Evolutionary conservation across 1,140 invertebrate species (phyloP), one percentile per base, ranked within the genome.

Genomic region (Lasaia peninsularis): DNA sequence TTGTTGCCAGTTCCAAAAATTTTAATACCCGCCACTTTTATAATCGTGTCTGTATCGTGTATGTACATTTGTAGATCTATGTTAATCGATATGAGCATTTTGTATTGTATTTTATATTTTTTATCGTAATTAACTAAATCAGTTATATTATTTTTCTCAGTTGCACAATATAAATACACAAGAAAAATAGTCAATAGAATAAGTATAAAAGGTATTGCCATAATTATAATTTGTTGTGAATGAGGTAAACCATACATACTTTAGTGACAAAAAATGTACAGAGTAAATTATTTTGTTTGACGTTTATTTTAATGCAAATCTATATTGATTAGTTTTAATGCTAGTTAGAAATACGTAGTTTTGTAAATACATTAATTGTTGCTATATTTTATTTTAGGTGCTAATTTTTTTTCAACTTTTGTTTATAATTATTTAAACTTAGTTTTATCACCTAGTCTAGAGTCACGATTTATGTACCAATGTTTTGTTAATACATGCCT

Each of bases 281-380:
- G 80, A 83, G 62, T 86, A 88, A 85, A 77, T 88, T 85, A 86
- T 88, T 80, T 75, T 74, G 68, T 81, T 81, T 80, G 76, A 75
- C 78, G 77, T 82, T 76, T 77, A 75, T 68, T 76, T 75, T 79
- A 75, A 78, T 73, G 68, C 67, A 77, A 75, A 69, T 69, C 67
- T 75, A 75, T 82, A 79, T 77, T 73, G 66, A 63, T 79, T 86
- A 85, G 78, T 83, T 75, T 77, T 73, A 76, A 73, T 65, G 75
- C 80, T 88, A 88, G 82, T 68, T 58, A 64, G 74, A 78, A 83
- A 69, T 63, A 65, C 37, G 60, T 81, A 79, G 76, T 75, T 75
- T 71, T 88, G 80, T 83, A 86, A 80, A 88, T 83, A 86, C 58
- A 75, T 55, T 78, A 67, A 73, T 69, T 71, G 72, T 78, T 79